Base-by-base conservation (phyloP, 2,113 vertebrate species). In the Pachyramphus minor region DNA sequence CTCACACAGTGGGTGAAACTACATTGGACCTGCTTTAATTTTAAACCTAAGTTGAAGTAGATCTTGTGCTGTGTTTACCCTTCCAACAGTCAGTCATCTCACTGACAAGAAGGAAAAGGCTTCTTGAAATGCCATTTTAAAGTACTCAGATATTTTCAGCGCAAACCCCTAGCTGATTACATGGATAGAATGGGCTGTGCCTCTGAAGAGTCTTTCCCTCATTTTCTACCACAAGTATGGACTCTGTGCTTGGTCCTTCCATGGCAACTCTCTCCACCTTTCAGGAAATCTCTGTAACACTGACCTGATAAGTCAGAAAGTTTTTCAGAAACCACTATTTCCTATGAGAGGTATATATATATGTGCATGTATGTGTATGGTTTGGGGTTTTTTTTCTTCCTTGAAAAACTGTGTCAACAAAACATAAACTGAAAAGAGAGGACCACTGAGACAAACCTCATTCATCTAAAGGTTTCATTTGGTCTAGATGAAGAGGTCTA, bases 21-120 rank as follows among this genome's bases (percentile, higher is more conserved):
- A 9, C 28, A 8, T 42, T 0, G 0, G 28, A 44, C 78, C 27
- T 77, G 41, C n/a, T 17, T 28, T 42, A 68, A 39, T 18, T 52
- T 45, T 63, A 22, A 60, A 52, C 41, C 14, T 83, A 49, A 83
- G 18, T 5, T 44, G 39, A 49, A 88, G 53, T 3, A 62, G 37
- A 79, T 25, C n/a, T 59, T 68, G 33, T 66, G 75, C 31, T 75
- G 23, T 58, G 47, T 69, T 64, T 73, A 53, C 49, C 55, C 21
- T 72, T 28, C 28, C 1, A 1, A 19, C 33, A 62, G 62, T 69
- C 60, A 71, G 47, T 41, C 47, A 41, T 35, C 50, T 69, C 45
- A 35, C 23, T 66, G 64, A 45, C n/a, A 44, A 49, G 33, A 69
- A 77, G 44, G 50, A 77, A 64, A 5, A 81, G 24, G 16, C 41